Percentiles rank a stretch among this genome's conserved stretches.
Evolutionary conservation across 2,797 vertebrate genomes (phyloP).

Genomic region (Potorous gilbertii): DNA sequence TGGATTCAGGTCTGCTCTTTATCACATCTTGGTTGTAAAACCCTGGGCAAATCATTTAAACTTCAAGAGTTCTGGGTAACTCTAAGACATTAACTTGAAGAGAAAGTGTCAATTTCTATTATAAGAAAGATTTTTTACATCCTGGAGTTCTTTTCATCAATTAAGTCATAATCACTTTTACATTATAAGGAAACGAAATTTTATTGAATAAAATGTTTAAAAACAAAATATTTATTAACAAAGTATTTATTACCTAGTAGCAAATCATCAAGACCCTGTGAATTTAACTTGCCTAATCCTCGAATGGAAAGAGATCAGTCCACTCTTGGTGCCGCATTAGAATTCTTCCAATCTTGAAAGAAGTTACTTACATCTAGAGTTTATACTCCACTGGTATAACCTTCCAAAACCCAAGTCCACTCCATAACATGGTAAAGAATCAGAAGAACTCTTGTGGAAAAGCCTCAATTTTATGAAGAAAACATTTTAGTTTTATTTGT

Average conservation of each 20-base stretch:
- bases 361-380: background rate
- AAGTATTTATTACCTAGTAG: background rate
- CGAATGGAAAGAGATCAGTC: background rate
- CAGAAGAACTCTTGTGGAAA: background rate
- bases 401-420: background rate
- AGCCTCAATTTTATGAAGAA: background rate
- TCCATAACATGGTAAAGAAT: background rate
- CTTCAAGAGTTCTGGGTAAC: background rate
- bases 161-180: background rate
- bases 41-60: background rate
- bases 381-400: background rate
- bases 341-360: background rate
- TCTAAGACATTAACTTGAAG: background rate
- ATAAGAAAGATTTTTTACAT: background rate
- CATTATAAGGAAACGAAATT: background rate
- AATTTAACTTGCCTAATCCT: background rate
- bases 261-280: background rate
- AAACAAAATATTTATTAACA: background rate
- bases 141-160: background rate
- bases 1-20: background rate
- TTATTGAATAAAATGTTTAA: background rate
- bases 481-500: slow-evolving; percentile 21
- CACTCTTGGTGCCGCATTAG: background rate
- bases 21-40: background rate
- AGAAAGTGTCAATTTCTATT: background rate